These are phyloP conservation scores for Diarsia rubi DNA, from an alignment of 2,888 invertebrate species.

Conservation along the genomic window DNA sequence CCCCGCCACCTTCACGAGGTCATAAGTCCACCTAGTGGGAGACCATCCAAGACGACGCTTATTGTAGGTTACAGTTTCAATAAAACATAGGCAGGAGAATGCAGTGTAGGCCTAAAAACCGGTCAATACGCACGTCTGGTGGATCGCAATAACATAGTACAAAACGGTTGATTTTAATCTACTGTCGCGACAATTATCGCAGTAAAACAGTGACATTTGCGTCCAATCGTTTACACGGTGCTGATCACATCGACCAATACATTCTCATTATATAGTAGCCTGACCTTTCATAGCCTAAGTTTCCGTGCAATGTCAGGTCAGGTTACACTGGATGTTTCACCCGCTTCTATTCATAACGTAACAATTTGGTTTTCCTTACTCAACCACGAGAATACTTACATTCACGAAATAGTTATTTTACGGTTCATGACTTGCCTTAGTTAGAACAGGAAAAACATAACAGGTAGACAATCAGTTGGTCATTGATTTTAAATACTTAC, in stretches of 20 bases:
- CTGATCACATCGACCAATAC: conserved; percentile 3
- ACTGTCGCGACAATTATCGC: background rate
- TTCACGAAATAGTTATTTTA: conserved; percentile 11
- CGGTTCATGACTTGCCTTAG: background rate
- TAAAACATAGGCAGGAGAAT: background rate
- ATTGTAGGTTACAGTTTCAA: background rate
- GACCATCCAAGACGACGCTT: background rate
- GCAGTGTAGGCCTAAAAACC: background rate
- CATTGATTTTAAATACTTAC: conserved; percentile 13
- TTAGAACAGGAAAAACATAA: background rate
- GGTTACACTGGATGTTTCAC: background rate
- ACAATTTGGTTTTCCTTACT: conserved; percentile 14
- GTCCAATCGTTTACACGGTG: background rate
- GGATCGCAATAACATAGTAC: background rate
- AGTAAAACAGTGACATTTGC: background rate
- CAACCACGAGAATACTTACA: conserved; percentile 10
- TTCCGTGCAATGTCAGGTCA: background rate
- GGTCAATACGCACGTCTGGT: too few relatives aligned
- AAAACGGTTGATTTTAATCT: background rate
- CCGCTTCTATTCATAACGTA: background rate
- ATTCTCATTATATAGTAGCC: background rate
- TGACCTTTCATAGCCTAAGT: background rate
- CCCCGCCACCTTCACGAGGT: too few relatives aligned
- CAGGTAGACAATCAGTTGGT: background rate
- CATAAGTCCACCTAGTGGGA: too few relatives aligned